phyloP scores from a whole-genome alignment of 1,140 invertebrate genomes.

The Pachypeltis micranthus region DNA sequence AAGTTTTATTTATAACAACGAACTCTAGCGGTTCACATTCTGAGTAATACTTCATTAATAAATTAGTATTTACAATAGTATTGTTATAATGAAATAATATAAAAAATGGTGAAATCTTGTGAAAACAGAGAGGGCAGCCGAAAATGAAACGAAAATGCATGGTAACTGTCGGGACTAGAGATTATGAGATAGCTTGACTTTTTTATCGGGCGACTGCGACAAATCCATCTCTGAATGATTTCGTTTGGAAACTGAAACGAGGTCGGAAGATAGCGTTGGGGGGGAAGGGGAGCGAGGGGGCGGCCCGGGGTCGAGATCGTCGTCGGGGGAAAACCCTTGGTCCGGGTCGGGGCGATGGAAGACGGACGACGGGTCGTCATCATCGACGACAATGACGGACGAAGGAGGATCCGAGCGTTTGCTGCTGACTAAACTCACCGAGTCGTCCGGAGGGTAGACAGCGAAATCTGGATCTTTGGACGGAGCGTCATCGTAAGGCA shows the following conservation, averaged over 20 bases:
- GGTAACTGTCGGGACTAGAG: slow-evolving; percentile 4
- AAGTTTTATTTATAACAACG: no score
- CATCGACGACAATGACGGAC: neutral
- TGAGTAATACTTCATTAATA: no score
- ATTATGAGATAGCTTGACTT: neutral
- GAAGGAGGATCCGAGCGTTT: neutral
- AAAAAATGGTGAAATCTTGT: neutral
- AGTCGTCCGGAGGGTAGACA: neutral
- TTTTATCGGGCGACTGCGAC: neutral
- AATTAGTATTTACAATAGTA: no score
- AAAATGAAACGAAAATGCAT: neutral
- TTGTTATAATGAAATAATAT: no score
- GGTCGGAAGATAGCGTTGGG: neutral
- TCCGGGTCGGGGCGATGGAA: neutral
- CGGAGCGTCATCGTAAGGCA: neutral
- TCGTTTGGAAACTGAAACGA: no score
- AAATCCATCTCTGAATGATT: no score
- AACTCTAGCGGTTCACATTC: no score
- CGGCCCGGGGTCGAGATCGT: neutral
- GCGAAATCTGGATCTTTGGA: neutral
- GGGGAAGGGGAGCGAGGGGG: neutral
- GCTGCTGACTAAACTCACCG: no score
- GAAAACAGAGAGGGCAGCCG: no score
- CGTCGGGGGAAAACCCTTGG: neutral
- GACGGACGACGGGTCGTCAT: neutral